A percentile compares a stretch with the other conserved stretches of the same genome.
Evolutionary conservation across 2,888 invertebrate species (phyloP).

Genomic region (Gortyna flavago): DNA sequence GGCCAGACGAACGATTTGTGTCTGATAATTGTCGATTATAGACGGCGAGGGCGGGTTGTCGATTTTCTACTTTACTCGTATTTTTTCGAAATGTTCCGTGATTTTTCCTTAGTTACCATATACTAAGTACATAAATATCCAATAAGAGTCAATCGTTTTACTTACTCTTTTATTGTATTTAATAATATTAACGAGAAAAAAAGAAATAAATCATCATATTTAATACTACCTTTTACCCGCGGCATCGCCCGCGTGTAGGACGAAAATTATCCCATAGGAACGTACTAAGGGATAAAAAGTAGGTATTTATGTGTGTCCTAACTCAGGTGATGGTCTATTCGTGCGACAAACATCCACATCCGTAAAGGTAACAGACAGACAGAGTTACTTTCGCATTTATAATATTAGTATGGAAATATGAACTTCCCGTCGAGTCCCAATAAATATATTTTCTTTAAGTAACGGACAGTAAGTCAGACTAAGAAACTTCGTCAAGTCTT

Average conservation of each 20-base stretch:
- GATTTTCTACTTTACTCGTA: background rate
- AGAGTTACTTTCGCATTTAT: background rate
- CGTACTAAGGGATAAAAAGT: background rate
- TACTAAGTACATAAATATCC: background rate
- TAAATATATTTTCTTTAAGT: background rate
- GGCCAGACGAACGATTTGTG: conserved; percentile 36
- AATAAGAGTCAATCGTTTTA: background rate
- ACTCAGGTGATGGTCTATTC: background rate
- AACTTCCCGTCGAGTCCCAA: background rate
- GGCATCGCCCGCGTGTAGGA: background rate
- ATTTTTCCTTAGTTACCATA: background rate
- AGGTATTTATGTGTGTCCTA: background rate
- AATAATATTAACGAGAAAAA: background rate
- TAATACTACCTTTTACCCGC: background rate
- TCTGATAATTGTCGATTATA: background rate
- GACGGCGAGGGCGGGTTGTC: background rate
- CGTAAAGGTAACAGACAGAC: no score
- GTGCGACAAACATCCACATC: background rate
- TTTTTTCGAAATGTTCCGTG: background rate
- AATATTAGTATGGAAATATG: background rate
- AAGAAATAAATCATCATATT: background rate
- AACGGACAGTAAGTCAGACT: no score
- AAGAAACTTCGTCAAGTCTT: no score
- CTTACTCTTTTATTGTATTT: background rate
- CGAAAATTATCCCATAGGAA: background rate